phyloP scores from a whole-genome alignment of 2,113 vertebrate genomes.

The Equus przewalskii region DNA sequence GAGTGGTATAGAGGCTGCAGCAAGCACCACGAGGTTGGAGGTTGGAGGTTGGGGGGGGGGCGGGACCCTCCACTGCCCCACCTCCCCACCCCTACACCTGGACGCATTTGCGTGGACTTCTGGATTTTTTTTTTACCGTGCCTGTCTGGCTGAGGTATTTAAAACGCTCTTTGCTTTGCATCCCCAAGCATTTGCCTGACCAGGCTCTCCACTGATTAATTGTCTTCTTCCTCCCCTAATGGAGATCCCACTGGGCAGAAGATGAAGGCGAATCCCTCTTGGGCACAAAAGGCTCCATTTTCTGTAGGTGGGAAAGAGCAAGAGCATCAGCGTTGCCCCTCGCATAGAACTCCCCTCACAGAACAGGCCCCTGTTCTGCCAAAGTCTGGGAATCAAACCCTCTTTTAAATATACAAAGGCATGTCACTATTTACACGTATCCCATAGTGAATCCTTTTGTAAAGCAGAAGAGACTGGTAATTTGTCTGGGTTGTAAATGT shows the following conservation, averaged over 20 bases:
- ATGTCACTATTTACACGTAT: neutral
- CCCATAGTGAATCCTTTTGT: slow-evolving; percentile 30
- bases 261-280: neutral
- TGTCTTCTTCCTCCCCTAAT: neutral
- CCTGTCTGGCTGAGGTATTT: neutral
- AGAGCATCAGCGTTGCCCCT: neutral
- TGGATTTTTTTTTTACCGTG: neutral
- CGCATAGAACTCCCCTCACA: neutral
- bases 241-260: slow-evolving; percentile 28
- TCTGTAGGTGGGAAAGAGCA: neutral
- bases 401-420: slow-evolving; percentile 23
- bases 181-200: slow-evolving; percentile 16
- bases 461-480: neutral
- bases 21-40: neutral
- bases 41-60: neutral
- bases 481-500: neutral
- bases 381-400: neutral
- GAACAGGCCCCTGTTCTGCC: neutral
- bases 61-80: neutral
- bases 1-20: neutral
- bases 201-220: neutral
- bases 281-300: neutral
- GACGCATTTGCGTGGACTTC: neutral
- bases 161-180: slow-evolving; percentile 52
- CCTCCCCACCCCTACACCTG: neutral